Percentiles rank a stretch among this genome's conserved stretches.
Evolutionary conservation across 2,113 vertebrate genomes (phyloP).

Genomic region (Melanostigma gelatinosum): DNA sequence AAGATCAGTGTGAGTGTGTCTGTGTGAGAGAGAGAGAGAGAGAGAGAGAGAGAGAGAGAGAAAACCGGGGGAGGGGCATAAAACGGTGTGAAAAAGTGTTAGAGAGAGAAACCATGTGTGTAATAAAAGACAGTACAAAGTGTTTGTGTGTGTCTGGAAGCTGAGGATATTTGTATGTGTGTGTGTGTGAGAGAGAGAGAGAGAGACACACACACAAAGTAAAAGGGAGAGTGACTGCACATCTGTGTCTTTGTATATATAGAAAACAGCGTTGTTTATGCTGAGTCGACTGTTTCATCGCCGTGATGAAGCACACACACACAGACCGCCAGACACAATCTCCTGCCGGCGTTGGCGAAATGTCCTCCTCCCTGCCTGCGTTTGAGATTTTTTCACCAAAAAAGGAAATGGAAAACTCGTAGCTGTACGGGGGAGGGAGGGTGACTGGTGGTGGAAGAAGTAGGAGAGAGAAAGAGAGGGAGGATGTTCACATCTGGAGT

Average conservation of each 20-base stretch:
- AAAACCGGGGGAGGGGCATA: slow-evolving; percentile 16
- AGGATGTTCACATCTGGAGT: slow-evolving; percentile 93
- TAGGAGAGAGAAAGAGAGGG: slow-evolving; percentile 43
- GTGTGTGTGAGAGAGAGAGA: neutral
- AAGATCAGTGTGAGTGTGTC: slow-evolving; percentile 14
- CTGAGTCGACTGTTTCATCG: slow-evolving; percentile 77
- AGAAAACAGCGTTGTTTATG: slow-evolving; percentile 60
- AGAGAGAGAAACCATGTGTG: slow-evolving; percentile 39
- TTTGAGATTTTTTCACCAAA: slow-evolving; percentile 96
- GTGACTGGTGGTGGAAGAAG: slow-evolving; percentile 58
- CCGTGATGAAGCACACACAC: slow-evolving; percentile 68
- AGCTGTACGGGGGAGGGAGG: slow-evolving; percentile 70
- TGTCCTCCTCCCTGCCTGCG: slow-evolving; percentile 80
- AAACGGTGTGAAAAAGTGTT: slow-evolving; percentile 39
- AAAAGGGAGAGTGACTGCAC: neutral
- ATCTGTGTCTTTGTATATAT: slow-evolving; percentile 10
- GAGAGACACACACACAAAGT: neutral
- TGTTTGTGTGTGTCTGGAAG: slow-evolving; percentile 10
- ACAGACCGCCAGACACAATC: slow-evolving; percentile 77
- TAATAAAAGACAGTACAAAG: slow-evolving; percentile 31
- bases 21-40: neutral
- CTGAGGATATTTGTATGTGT: slow-evolving; percentile 23
- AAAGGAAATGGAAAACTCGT: slow-evolving; percentile 97
- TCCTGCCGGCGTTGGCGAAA: slow-evolving; percentile 67
- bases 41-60: neutral